Evolutionary conservation across 2,113 vertebrate species (phyloP).

Genomic region (Puma concolor): DNA sequence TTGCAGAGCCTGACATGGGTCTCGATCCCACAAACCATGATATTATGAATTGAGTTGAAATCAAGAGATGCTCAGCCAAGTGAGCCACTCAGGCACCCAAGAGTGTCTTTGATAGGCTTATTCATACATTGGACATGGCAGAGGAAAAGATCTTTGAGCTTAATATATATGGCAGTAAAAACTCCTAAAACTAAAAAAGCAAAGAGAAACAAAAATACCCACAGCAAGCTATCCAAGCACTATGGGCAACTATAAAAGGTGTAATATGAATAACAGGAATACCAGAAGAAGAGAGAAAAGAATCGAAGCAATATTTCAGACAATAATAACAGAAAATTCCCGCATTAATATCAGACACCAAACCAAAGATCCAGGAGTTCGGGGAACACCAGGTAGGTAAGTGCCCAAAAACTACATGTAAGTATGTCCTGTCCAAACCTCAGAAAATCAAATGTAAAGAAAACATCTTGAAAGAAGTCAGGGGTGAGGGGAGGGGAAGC

Average conservation of each 20-base stretch:
- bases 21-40: too few relatives aligned
- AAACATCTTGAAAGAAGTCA: background rate
- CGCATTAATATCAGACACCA: background rate
- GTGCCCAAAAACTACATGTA: background rate
- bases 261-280: background rate
- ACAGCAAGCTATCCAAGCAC: background rate
- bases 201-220: background rate
- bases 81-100: background rate
- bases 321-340: background rate
- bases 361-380: background rate
- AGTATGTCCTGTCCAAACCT: background rate
- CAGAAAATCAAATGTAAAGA: background rate
- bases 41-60: too few relatives aligned
- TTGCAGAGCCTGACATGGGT: too few relatives aligned
- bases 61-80: too few relatives aligned
- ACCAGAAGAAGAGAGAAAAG: background rate
- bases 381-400: background rate
- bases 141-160: background rate
- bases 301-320: background rate
- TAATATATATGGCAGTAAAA: background rate
- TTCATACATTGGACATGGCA: background rate
- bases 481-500: background rate
- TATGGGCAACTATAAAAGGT: background rate
- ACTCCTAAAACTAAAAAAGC: background rate
- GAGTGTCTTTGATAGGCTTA: background rate